Base-by-base conservation (phyloP, 2,888 invertebrate species). In the Epistrophe grossulariae region DNA sequence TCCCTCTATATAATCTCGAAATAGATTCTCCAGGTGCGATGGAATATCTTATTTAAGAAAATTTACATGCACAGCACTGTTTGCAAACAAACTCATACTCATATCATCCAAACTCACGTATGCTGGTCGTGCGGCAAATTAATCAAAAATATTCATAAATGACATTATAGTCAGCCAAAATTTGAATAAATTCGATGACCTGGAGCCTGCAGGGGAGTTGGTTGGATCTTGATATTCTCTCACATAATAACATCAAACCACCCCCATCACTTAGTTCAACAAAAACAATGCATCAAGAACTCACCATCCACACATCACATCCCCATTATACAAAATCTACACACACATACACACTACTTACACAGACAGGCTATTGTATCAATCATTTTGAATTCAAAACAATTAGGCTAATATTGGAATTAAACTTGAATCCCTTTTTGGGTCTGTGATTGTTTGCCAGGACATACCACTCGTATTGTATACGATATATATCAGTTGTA, bases 401-500 rank as follows among this genome's bases (percentile, higher is more conserved):
- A 83, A 87, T 87, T 87, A 83, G 79, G 64, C 83, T 83, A 87
- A 87, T 87, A 87, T 79, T 72, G 83, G 72, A 79, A 76, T 83
- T 83, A 78, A 78, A 79, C 73, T 82, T 50, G 70, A 78, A 81
- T 76, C 72, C 66, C 76, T 78, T 82, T 71, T 45, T 8, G 59
- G 43, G 60, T 28, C 52, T 64, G 48, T 57, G 59, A 71, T 77
- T 77, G 74, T 64, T 71, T 82, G 45, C 24, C 64, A 24, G 64
- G 35, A 43, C 31, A 19, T 50, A 38, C 19, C 28, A 35, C 35
- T 4, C 28, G 0, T n/a, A n/a, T n/a, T n/a, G n/a, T 6, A 17
- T 15, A 55, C 3, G 0, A 15, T 24, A 50, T 11, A 24, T 24
- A 50, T 19, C 15, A n/a, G 28, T 8, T 9, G n/a, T 31, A 55